These are phyloP conservation scores for Etheostoma nigrum DNA, from an alignment of 2,797 vertebrate genomes.

Conservation along the genomic window DNA sequence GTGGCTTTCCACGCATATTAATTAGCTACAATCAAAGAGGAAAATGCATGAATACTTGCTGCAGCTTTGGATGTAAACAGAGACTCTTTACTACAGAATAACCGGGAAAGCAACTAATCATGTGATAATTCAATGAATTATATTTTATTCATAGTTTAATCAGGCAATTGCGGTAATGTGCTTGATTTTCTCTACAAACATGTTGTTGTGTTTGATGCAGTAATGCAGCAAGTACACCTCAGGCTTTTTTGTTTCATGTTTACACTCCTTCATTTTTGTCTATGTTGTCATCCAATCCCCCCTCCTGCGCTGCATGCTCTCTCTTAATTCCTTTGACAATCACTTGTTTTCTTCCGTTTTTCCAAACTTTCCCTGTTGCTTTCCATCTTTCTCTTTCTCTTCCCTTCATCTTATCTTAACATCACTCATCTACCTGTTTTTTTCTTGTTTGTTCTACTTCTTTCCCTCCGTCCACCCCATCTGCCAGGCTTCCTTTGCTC, in stretches of 20 bases:
- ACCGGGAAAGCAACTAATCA: conserved; percentile 43
- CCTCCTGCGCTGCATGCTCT: conserved; percentile 46
- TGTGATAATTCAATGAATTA: conserved; percentile 53
- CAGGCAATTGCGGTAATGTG: conserved; percentile 38
- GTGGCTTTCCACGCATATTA: not conserved
- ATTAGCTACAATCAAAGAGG: conserved; percentile 18
- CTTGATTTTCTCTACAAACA: conserved; percentile 63
- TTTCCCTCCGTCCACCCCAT: conserved; percentile 49
- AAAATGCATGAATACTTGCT: conserved; percentile 5
- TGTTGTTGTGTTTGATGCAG: conserved; percentile 64
- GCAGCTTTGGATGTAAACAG: conserved; percentile 24
- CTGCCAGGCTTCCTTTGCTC: conserved; percentile 53
- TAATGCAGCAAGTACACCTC: conserved; percentile 48
- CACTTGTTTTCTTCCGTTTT: conserved; percentile 61
- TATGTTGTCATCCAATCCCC: conserved; percentile 56
- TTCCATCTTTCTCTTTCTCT: conserved; percentile 42
- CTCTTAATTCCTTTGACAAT: conserved; percentile 62
- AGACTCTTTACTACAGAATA: conserved; percentile 21
- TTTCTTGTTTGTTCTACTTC: conserved; percentile 54
- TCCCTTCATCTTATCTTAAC: conserved; percentile 43
- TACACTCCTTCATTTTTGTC: conserved; percentile 20
- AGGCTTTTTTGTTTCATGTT: conserved; percentile 55
- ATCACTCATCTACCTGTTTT: conserved; percentile 60
- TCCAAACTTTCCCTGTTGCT: conserved; percentile 55
- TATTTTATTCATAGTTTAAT: conserved; percentile 67